Percentiles rank a stretch among this genome's conserved stretches.
phyloP scores from a whole-genome alignment of 2,113 vertebrate genomes.

The Pedionomus torquatus region DNA sequence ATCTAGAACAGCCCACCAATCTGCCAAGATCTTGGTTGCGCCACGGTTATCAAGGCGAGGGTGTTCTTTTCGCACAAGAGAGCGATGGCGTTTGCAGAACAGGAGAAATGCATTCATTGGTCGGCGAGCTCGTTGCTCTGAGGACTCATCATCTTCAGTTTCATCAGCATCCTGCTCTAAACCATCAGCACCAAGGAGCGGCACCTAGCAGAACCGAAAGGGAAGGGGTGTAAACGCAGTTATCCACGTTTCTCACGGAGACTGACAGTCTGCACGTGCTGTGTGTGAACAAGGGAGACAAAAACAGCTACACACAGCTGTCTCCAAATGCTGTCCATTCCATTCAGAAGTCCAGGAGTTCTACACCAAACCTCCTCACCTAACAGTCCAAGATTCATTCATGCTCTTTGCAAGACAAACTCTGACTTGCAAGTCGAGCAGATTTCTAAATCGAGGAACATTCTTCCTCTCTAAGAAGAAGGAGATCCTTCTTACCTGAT shows the following conservation, averaged over 20 bases:
- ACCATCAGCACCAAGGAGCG: slow-evolving; percentile 79
- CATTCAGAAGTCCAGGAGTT: background rate
- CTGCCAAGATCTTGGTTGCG: slow-evolving; percentile 97
- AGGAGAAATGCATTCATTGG: slow-evolving; percentile 99
- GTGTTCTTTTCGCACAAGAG: slow-evolving; percentile 94
- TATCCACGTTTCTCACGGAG: fast-evolving
- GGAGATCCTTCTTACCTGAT: background rate
- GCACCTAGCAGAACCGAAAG: slow-evolving; percentile 71
- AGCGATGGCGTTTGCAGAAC: slow-evolving; percentile 98
- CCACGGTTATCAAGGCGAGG: slow-evolving; percentile 97
- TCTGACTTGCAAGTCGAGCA: background rate
- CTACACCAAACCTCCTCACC: background rate
- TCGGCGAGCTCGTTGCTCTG: slow-evolving; percentile 91
- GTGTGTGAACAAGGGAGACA: background rate
- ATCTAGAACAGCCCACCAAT: slow-evolving; percentile 98
- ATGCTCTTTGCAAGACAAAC: background rate
- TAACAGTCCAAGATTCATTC: background rate
- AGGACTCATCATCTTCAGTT: slow-evolving; percentile 88
- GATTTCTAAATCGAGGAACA: background rate
- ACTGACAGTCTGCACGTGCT: no score
- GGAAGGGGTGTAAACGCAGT: background rate
- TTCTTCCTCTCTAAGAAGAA: background rate
- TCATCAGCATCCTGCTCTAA: slow-evolving; percentile 87
- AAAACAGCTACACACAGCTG: background rate
- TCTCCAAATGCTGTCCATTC: background rate